Percentiles rank a stretch among this genome's conserved stretches.
phyloP scores from a whole-genome alignment of 2,888 invertebrate genomes.

The Eutolmus rufibarbis region DNA sequence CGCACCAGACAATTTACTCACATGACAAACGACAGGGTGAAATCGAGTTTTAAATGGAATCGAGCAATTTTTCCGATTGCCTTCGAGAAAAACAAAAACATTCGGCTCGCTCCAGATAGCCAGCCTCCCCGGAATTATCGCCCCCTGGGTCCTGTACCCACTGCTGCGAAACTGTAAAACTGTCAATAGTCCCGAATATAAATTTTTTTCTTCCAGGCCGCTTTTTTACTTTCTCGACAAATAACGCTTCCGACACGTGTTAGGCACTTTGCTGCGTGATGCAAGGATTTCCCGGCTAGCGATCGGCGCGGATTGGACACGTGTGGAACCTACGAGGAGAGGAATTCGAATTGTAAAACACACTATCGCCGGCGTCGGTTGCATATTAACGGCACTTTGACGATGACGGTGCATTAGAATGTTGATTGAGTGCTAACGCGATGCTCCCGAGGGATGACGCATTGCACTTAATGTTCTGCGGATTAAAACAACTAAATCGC shows the following conservation, averaged over 20 bases:
- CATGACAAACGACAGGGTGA: slow-evolving; percentile 42
- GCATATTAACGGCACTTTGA: neutral
- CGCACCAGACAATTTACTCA: slow-evolving; percentile 12
- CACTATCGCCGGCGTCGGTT: neutral
- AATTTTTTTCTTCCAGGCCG: slow-evolving; percentile 19
- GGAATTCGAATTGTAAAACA: slow-evolving; percentile 9
- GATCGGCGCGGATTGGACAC: slow-evolving; percentile 1
- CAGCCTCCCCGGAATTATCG: slow-evolving; percentile 19
- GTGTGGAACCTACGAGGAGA: slow-evolving; percentile 9
- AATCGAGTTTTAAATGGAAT: slow-evolving; percentile 43
- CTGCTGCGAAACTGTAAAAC: slow-evolving; percentile 44
- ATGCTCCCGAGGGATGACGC: neutral
- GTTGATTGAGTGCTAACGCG: neutral
- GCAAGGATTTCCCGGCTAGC: slow-evolving; percentile 3
- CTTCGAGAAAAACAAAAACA: slow-evolving; percentile 9
- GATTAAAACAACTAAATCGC: neutral
- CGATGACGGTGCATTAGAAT: neutral
- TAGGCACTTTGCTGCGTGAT: slow-evolving; percentile 12
- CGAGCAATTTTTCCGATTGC: slow-evolving; percentile 13
- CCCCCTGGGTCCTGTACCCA: slow-evolving; percentile 40
- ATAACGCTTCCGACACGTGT: slow-evolving; percentile 42
- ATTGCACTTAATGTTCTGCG: neutral
- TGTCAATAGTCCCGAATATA: slow-evolving; percentile 43
- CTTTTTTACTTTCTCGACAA: slow-evolving; percentile 31
- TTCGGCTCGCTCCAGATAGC: neutral